These are phyloP conservation scores for Hymenochirus boettgeri DNA, from an alignment of 2,113 vertebrate genomes.

Conservation along the genomic window DNA sequence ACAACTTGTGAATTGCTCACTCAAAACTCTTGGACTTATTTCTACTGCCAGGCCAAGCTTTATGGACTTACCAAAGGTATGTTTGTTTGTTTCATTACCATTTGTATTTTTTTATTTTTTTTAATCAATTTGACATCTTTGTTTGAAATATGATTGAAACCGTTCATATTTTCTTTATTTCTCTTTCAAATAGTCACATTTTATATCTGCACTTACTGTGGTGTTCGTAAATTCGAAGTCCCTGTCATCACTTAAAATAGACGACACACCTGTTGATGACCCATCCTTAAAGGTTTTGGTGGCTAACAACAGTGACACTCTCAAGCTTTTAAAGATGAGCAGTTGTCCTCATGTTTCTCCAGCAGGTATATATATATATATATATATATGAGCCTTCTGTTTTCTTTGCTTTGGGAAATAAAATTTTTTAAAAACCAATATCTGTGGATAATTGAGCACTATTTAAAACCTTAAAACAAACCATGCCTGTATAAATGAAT, in stretches of 20 bases:
- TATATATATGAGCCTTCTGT: no score
- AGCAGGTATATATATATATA: conserved; percentile 70
- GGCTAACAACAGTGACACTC: conserved; percentile 92
- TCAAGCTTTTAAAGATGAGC: conserved; percentile 94
- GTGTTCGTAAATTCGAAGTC: conserved; percentile 98
- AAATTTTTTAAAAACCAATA: no score
- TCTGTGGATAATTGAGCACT: no score
- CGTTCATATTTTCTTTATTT: background rate
- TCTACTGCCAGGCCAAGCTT: conserved; percentile 96
- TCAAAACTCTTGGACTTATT: conserved; percentile 92
- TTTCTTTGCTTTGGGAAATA: no score
- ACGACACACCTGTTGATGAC: conserved; percentile 93
- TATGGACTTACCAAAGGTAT: conserved; percentile 96
- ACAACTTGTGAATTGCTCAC: conserved; percentile 89
- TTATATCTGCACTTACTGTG: conserved; percentile 92
- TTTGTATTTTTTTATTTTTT: background rate
- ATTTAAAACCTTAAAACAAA: no score
- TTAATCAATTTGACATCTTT: no score
- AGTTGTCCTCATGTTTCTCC: conserved; percentile 88
- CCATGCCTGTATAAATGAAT: no score
- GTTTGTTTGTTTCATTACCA: background rate
- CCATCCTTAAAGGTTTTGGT: conserved; percentile 93
- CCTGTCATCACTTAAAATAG: conserved; percentile 91
- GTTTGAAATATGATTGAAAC: no score
- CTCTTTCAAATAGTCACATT: conserved; percentile 68